Conservation (phyloP, 2,113 vertebrate species). For the Thoracochromis brauschi region DNA sequence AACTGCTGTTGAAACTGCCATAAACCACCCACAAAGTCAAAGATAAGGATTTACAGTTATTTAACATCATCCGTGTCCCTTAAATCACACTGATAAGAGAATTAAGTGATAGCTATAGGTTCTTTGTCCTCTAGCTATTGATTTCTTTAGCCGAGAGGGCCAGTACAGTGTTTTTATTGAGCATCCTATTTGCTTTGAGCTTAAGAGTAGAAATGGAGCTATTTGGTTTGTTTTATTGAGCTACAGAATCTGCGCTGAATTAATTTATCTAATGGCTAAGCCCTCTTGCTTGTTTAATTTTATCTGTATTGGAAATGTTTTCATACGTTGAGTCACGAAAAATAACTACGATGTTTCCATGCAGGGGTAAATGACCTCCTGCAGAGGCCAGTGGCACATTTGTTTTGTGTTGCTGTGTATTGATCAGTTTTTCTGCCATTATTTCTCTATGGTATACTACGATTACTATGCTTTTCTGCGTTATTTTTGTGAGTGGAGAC, state of each 20-base stretch:
- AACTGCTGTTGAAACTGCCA: conserved; percentile 69
- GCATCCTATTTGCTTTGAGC: conserved; percentile 53
- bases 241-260: not conserved
- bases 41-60: conserved; percentile 76
- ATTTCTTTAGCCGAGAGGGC: conserved; percentile 53
- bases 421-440: not conserved
- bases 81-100: conserved; percentile 70
- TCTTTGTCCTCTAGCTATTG: conserved; percentile 70
- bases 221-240: conserved; percentile 41
- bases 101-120: conserved; percentile 65
- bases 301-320: not conserved
- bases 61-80: conserved; percentile 62
- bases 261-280: conserved; percentile 7
- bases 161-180: conserved; percentile 58
- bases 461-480: not conserved
- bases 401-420: not conserved
- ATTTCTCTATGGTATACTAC: not conserved
- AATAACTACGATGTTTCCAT: not conserved
- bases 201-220: conserved; percentile 24
- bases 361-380: not conserved
- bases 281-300: not conserved
- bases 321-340: not conserved
- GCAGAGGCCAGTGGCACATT: not conserved
- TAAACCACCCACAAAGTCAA: conserved; percentile 72
- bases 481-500: not conserved